Evolutionary conservation across 1,140 invertebrate genomes (phyloP).

Genomic region (Pseudomyrmex cubaensis): DNA sequence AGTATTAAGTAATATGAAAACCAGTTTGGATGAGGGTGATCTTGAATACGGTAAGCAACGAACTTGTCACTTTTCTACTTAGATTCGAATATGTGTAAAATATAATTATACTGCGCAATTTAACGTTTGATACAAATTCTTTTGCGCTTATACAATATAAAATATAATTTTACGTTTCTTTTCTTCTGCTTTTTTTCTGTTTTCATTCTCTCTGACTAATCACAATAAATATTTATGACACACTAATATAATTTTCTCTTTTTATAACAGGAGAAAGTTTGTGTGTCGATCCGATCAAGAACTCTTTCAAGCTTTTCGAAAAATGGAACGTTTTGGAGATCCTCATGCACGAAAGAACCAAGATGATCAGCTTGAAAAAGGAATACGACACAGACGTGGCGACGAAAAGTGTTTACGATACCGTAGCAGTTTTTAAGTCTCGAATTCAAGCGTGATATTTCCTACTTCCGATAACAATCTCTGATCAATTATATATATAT

Average conservation of each 20-base stretch:
- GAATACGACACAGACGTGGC: conserved; percentile 84
- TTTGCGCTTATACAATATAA: background rate
- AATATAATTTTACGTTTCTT: background rate
- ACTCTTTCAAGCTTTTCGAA: conserved; percentile 91
- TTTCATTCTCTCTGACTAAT: background rate
- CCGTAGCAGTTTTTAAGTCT: conserved; percentile 78
- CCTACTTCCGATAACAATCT: conserved; percentile 9
- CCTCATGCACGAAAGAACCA: conserved; percentile 87
- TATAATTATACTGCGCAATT: conserved; percentile 17
- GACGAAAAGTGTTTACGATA: conserved; percentile 78
- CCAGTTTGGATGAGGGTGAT: conserved; percentile 87
- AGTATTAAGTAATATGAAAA: conserved; percentile 86
- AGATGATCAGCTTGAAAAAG: conserved; percentile 86
- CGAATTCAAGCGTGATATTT: conserved; percentile 67
- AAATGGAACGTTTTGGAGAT: conserved; percentile 92
- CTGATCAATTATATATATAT: conserved; percentile 3
- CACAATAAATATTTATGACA: conserved; percentile 13
- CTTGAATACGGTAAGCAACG: conserved; percentile 88
- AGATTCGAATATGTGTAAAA: background rate
- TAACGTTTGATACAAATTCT: background rate
- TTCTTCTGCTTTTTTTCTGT: background rate
- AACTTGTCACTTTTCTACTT: background rate
- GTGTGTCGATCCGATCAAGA: conserved; percentile 92
- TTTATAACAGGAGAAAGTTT: conserved; percentile 90
- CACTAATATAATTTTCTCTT: conserved; percentile 16